Evolutionary conservation across 2,113 vertebrate genomes (phyloP).

Genomic region (Python bivittatus): DNA sequence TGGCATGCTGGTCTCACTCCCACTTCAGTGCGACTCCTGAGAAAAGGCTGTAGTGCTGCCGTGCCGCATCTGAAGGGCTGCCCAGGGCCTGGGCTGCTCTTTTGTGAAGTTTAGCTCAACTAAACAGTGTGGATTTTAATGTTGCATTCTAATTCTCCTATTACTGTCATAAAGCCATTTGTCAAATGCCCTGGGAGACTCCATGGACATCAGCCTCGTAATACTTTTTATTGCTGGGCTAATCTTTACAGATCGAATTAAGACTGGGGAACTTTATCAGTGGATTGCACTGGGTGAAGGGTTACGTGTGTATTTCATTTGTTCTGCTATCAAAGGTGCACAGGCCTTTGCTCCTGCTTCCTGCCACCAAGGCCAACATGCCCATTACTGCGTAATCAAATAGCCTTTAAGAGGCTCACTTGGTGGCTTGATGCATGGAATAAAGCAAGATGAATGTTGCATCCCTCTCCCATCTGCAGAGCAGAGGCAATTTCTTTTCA

Average conservation of each 20-base stretch:
- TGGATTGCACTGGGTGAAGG: conserved; percentile 45
- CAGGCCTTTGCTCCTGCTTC: conserved; percentile 10
- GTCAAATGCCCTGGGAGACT: conserved; percentile 68
- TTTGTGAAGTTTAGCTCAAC: conserved; percentile 2
- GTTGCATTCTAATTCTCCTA: conserved; percentile 74
- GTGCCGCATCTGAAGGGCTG: conserved; percentile 26
- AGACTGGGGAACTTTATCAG: conserved; percentile 59
- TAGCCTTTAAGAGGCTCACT: conserved; percentile 29
- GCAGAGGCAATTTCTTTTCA: conserved; percentile 8
- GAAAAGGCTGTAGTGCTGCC: background rate
- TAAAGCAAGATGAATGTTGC: conserved; percentile 49
- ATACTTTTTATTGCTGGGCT: conserved; percentile 68
- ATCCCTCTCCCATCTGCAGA: conserved; percentile 12
- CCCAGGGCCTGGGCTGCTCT: background rate
- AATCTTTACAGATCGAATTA: conserved; percentile 74
- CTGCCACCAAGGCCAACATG: background rate
- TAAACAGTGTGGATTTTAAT: conserved; percentile 63
- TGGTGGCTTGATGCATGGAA: conserved; percentile 22
- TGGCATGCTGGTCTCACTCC: background rate
- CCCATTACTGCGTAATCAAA: conserved; percentile 4
- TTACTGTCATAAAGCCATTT: conserved; percentile 79
- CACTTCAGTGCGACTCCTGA: background rate
- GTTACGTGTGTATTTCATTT: conserved; percentile 32
- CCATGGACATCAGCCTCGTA: conserved; percentile 36
- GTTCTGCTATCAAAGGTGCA: background rate